Evolutionary conservation across 2,113 vertebrate genomes (phyloP).

Genomic region (Alexandromys fortis): DNA sequence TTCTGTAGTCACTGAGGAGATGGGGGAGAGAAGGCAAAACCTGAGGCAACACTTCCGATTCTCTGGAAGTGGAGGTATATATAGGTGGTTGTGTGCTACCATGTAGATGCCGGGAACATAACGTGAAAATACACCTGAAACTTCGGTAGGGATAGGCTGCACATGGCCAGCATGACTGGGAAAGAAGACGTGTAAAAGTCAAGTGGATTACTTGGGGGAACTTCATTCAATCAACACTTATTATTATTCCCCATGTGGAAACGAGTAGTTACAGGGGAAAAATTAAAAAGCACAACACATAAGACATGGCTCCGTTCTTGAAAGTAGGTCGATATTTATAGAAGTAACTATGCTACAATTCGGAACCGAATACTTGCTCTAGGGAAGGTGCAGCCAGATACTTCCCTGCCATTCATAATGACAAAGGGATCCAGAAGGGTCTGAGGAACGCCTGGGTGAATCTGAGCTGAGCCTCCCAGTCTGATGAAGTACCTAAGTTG

Average conservation of each 20-base stretch:
- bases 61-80: too few species aligned
- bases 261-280: background rate
- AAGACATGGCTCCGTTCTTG: background rate
- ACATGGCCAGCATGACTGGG: background rate
- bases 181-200: slow-evolving; percentile 3
- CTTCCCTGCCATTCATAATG: background rate
- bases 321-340: slow-evolving; percentile 13
- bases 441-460: background rate
- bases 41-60: background rate
- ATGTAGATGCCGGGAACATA: too few species aligned
- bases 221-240: slow-evolving; percentile 43
- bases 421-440: background rate
- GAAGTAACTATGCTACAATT: background rate
- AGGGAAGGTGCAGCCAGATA: background rate
- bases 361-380: slow-evolving; percentile 13
- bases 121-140: slow-evolving; percentile 46
- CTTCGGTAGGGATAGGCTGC: background rate
- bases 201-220: background rate
- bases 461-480: slow-evolving; percentile 1
- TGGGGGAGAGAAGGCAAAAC: background rate
- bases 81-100: too few species aligned
- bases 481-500: background rate
- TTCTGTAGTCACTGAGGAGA: background rate
- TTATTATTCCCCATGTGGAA: slow-evolving; percentile 32
- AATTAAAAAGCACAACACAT: background rate